phyloP scores from a whole-genome alignment of 2,888 invertebrate genomes.

The Meteorus colon region DNA sequence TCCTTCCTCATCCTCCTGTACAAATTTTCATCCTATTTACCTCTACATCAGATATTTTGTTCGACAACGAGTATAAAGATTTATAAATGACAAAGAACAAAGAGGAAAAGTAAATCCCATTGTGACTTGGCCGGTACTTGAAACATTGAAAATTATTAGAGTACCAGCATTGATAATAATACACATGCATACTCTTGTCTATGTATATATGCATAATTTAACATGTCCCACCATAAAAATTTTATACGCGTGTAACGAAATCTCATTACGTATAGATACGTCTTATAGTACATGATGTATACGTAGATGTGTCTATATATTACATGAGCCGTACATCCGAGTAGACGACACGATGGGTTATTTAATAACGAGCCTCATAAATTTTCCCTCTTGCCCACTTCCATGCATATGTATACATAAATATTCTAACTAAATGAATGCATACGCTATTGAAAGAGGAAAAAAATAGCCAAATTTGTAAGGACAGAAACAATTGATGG shows the following conservation, averaged over 20 bases:
- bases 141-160: neutral
- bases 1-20: too few relatives aligned
- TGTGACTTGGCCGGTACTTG: neutral
- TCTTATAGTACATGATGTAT: neutral
- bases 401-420: constrained; percentile 39
- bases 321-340: constrained; percentile 10
- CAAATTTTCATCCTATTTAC: too few relatives aligned
- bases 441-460: neutral
- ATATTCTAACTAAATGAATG: neutral
- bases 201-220: neutral
- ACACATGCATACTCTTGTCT: neutral
- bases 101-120: neutral
- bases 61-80: constrained; percentile 3
- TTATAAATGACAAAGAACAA: neutral
- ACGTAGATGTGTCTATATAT: constrained; percentile 3
- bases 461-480: neutral
- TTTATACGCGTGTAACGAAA: constrained; percentile 38
- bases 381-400: constrained; percentile 51
- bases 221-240: constrained; percentile 33
- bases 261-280: constrained; percentile 26
- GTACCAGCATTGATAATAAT: neutral
- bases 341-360: constrained; percentile 46
- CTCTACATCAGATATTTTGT: neutral
- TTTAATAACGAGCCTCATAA: constrained; percentile 64
- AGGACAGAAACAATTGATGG: neutral